Conservation (phyloP, 2,113 vertebrate genomes). For the Elachura formosa region DNA sequence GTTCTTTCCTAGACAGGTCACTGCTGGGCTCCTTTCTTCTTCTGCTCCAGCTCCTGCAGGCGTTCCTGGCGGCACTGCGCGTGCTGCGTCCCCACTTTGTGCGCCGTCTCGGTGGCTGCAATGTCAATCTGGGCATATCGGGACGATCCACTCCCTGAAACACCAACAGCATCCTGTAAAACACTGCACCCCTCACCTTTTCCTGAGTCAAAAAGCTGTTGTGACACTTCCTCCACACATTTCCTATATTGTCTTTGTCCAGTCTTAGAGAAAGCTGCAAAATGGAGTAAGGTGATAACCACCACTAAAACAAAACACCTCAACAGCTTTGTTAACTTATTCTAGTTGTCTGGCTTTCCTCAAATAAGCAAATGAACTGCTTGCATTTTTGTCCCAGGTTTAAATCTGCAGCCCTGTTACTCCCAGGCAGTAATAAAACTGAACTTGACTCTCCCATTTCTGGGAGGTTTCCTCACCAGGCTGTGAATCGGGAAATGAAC, state of each 20-base stretch:
- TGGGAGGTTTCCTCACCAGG: not conserved
- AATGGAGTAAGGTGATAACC: not conserved
- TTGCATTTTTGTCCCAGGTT: not conserved
- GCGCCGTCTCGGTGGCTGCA: slow-evolving; percentile 79
- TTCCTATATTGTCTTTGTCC: not conserved
- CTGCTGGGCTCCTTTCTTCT: slow-evolving; percentile 64
- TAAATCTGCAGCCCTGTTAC: not conserved
- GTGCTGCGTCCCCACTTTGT: slow-evolving; percentile 79
- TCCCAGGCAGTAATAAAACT: not conserved
- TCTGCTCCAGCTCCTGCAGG: slow-evolving; percentile 77
- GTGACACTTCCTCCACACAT: not conserved
- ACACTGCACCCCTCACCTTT: accelerated
- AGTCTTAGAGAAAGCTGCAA: not conserved
- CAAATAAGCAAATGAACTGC: not conserved
- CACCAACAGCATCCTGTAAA: not conserved
- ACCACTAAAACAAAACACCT: not conserved
- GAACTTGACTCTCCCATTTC: not conserved
- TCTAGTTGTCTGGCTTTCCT: not conserved
- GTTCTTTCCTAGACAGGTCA: slow-evolving; percentile 44
- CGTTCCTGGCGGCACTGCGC: slow-evolving; percentile 78
- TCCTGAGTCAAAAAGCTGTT: not conserved
- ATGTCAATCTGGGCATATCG: slow-evolving; percentile 83
- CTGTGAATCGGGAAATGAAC: not conserved
- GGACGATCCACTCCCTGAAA: slow-evolving; percentile 73
- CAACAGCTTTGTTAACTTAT: not conserved